Conservation (phyloP, 2,888 invertebrate species). For the Mactromeris polynyma region DNA sequence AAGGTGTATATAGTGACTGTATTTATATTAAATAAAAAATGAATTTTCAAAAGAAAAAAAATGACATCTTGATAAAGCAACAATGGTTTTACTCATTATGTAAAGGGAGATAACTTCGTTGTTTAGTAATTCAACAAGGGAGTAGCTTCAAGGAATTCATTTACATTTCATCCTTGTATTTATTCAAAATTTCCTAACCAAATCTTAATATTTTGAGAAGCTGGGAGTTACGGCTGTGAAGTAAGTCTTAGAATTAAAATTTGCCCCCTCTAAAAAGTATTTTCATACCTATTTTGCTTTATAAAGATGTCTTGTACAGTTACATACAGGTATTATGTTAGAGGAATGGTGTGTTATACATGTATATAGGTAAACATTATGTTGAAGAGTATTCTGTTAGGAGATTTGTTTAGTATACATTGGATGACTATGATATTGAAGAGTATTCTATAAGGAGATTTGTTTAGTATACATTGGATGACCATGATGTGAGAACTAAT, state of each 20-base stretch:
- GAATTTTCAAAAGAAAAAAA: constrained; percentile 12
- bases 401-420: not conserved
- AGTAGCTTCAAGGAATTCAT: too few relatives aligned
- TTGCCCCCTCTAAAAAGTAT: not conserved
- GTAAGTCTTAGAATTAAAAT: too few relatives aligned
- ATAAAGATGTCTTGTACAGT: constrained; percentile 2
- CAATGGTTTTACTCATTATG: not conserved
- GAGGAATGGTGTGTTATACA: not conserved
- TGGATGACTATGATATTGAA: not conserved
- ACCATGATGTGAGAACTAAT: too few relatives aligned
- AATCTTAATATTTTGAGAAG: too few relatives aligned
- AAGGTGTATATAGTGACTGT: constrained; percentile 33
- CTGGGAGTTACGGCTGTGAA: too few relatives aligned
- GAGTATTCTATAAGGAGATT: too few relatives aligned
- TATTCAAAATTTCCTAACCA: too few relatives aligned
- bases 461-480: too few relatives aligned
- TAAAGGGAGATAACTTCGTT: too few relatives aligned
- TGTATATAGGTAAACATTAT: not conserved
- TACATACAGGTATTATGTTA: not conserved
- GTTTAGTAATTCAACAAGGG: too few relatives aligned
- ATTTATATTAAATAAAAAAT: constrained; percentile 26
- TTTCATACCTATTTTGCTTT: not conserved
- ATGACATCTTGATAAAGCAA: constrained; percentile 31
- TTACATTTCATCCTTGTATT: too few relatives aligned
- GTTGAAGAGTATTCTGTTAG: not conserved